A percentile compares a stretch with the other conserved stretches of the same genome.
Conservation (phyloP, 2,797 vertebrate genomes). For the Oreochromis grahami region DNA sequence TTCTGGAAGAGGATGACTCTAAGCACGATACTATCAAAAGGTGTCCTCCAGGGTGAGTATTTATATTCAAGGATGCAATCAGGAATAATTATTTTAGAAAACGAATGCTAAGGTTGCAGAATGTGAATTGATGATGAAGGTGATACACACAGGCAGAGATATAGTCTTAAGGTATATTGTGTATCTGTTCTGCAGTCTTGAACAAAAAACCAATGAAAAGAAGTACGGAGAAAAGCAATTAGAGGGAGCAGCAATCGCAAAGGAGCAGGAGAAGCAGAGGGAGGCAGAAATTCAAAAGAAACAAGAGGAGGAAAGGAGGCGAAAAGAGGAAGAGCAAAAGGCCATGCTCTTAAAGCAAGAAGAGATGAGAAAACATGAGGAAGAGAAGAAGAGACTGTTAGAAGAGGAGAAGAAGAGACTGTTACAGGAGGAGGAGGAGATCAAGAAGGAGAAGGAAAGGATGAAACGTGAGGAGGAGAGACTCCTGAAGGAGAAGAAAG, state of each 20-base stretch:
- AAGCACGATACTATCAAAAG: constrained; percentile 67
- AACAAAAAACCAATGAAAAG: constrained; percentile 55
- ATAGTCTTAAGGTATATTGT: constrained; percentile 43
- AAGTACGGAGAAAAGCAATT: constrained; percentile 28
- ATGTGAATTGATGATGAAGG: constrained; percentile 4
- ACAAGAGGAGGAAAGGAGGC: constrained; percentile 24
- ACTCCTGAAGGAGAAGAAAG: constrained; percentile 44
- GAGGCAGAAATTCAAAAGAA: constrained; percentile 1
- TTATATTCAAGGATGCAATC: not conserved
- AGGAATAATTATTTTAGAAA: not conserved
- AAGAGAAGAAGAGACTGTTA: constrained; percentile 48
- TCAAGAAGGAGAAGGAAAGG: constrained; percentile 30
- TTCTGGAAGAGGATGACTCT: constrained; percentile 61
- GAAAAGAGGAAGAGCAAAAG: constrained; percentile 29
- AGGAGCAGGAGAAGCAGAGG: constrained; percentile 21
- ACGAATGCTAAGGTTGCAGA: not conserved
- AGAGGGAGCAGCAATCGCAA: constrained; percentile 10
- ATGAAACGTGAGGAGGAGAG: constrained; percentile 42
- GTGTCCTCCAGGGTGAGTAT: constrained; percentile 68
- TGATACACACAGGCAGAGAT: not conserved
- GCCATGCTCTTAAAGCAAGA: constrained; percentile 17
- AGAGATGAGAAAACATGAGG: constrained; percentile 33
- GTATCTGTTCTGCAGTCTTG: constrained; percentile 67
- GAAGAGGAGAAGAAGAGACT: constrained; percentile 46
- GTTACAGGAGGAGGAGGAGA: constrained; percentile 45